phyloP scores from a whole-genome alignment of 1,140 invertebrate genomes.

The Pissodes strobi region DNA sequence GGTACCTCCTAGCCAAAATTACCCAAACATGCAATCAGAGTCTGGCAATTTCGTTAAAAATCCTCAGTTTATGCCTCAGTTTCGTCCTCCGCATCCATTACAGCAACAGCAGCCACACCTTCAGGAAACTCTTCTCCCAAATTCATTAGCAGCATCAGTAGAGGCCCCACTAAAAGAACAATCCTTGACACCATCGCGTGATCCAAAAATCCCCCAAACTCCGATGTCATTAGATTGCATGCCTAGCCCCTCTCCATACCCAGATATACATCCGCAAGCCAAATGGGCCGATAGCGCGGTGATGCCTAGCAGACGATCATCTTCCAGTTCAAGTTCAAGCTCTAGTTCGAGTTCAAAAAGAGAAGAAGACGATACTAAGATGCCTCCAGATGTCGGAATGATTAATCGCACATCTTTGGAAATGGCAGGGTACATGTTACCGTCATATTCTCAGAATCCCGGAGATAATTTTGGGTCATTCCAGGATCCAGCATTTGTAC shows the following conservation, averaged over 20 bases:
- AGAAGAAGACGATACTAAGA: constrained; percentile 53
- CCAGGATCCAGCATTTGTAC: constrained; percentile 60
- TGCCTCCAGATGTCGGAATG: constrained; percentile 45
- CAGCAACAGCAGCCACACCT: constrained; percentile 31
- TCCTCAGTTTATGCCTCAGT: constrained; percentile 35
- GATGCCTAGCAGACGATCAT: constrained; percentile 67
- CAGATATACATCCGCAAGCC: constrained; percentile 64
- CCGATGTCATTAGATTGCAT: constrained; percentile 61
- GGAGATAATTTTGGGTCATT: constrained; percentile 59
- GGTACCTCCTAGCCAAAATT: constrained; percentile 65
- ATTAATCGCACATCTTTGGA: constrained; percentile 57
- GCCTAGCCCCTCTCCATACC: constrained; percentile 68
- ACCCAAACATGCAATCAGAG: constrained; percentile 47
- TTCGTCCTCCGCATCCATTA: constrained; percentile 14
- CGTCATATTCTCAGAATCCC: constrained; percentile 52
- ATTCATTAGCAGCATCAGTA: constrained; percentile 35
- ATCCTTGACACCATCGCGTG: constrained; percentile 38
- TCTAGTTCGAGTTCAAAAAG: constrained; percentile 59
- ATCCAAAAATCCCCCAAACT: constrained; percentile 49
- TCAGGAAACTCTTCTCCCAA: too few relatives aligned
- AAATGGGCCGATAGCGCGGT: constrained; percentile 76
- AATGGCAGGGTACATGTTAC: constrained; percentile 57
- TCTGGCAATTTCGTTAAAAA: constrained; percentile 30
- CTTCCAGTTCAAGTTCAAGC: constrained; percentile 60
- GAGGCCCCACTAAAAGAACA: constrained; percentile 40